Conservation (phyloP, 2,888 invertebrate genomes). For the Tachina lurida region DNA sequence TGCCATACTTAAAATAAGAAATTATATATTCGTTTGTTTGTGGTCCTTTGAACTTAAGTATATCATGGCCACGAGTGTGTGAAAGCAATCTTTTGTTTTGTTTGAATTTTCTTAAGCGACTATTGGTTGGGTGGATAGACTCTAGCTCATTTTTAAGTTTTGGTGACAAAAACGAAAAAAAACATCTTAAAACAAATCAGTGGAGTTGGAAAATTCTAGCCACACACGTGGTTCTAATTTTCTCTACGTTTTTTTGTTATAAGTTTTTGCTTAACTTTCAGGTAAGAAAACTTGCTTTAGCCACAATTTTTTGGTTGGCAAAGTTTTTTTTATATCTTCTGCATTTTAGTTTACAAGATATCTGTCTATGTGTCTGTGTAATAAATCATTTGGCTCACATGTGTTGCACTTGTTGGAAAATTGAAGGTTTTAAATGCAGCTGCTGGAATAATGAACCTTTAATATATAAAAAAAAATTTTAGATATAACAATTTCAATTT, state of each 20-base stretch:
- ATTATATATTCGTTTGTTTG: not conserved
- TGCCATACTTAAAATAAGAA: not conserved
- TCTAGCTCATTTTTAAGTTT: not conserved
- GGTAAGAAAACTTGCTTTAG: slow-evolving; percentile 47
- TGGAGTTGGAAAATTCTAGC: slow-evolving; percentile 52
- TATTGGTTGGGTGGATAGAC: slow-evolving; percentile 62
- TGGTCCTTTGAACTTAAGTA: not conserved
- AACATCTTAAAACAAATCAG: slow-evolving; percentile 40
- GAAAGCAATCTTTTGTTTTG: slow-evolving; percentile 22
- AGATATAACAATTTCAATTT: not conserved
- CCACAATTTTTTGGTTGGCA: slow-evolving; percentile 22
- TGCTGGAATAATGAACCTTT: not conserved
- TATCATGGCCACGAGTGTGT: slow-evolving; percentile 17
- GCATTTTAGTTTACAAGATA: slow-evolving; percentile 5
- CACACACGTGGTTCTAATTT: slow-evolving; percentile 59
- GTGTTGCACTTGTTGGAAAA: slow-evolving; percentile 45
- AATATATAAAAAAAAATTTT: not conserved
- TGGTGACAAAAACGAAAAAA: slow-evolving; percentile 3
- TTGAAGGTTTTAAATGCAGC: slow-evolving; percentile 20
- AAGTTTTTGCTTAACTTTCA: slow-evolving; percentile 35
- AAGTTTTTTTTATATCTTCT: not conserved
- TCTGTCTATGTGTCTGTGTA: slow-evolving; percentile 16
- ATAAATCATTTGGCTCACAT: slow-evolving; percentile 61
- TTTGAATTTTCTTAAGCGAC: slow-evolving; percentile 38
- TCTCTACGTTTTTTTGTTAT: not conserved